Conservation (phyloP, 2,797 vertebrate genomes). For the Artibeus jamaicensis region DNA sequence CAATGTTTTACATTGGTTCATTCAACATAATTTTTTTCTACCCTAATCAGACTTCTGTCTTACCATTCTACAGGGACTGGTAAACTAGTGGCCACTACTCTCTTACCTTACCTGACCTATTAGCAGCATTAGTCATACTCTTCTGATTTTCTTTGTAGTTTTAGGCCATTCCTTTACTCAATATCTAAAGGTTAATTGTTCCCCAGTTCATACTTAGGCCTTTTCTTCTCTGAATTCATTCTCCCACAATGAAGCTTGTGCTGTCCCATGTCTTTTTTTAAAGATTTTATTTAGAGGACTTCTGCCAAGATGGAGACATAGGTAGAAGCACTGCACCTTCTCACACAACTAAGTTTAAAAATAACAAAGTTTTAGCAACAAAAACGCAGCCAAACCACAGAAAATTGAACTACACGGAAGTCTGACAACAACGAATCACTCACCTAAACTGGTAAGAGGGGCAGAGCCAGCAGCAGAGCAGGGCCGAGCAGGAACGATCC, state of each 20-base stretch:
- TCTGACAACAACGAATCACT: too few relatives aligned
- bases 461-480: too few relatives aligned
- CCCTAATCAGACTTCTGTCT: background rate
- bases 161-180: constrained; percentile 14
- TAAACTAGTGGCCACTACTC: background rate
- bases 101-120: constrained; percentile 25
- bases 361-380: too few relatives aligned
- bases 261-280: background rate
- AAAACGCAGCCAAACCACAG: too few relatives aligned
- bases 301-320: too few relatives aligned
- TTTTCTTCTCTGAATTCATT: constrained; percentile 19
- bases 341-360: too few relatives aligned
- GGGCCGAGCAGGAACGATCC: too few relatives aligned
- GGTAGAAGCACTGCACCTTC: too few relatives aligned
- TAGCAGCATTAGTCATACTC: constrained; percentile 15
- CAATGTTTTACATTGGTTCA: background rate
- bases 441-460: too few relatives aligned
- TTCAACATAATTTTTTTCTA: background rate
- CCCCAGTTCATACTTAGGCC: background rate
- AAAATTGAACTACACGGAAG: too few relatives aligned
- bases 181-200: background rate
- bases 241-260: background rate
- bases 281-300: too few relatives aligned
- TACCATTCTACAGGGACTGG: background rate
- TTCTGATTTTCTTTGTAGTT: constrained; percentile 9